A percentile compares a stretch with the other conserved stretches of the same genome.
Conservation (phyloP, 2,797 vertebrate species). For the Dicrostonyx torquatus region DNA sequence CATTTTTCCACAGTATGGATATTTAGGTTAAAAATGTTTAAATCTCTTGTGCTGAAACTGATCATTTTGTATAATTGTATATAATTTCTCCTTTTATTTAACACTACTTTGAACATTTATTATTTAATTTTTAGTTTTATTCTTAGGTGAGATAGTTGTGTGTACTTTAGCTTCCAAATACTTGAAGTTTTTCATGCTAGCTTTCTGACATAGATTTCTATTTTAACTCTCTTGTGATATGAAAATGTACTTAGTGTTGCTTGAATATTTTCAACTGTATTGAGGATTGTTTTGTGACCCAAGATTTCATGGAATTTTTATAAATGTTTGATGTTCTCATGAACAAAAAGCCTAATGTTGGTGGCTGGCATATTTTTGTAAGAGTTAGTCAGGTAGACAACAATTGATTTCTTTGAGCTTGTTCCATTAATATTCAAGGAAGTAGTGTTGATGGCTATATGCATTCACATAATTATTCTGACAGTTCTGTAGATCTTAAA, state of each 20-base stretch:
- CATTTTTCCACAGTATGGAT: not conserved
- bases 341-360: not conserved
- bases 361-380: not conserved
- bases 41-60: not conserved
- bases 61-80: not conserved
- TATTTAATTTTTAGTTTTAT: not conserved
- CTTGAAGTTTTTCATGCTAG: not conserved
- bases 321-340: not conserved
- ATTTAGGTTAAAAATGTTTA: slow-evolving; percentile 4
- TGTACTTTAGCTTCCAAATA: not conserved
- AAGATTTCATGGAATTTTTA: not conserved
- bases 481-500: not conserved
- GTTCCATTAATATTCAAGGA: not conserved
- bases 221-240: not conserved
- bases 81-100: not conserved
- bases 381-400: not conserved
- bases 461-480: not conserved
- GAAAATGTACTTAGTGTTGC: not conserved
- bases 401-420: not conserved
- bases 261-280: not conserved
- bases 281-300: not conserved
- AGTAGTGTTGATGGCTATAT: not conserved
- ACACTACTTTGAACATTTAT: not conserved
- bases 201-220: slow-evolving; percentile 28
- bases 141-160: not conserved